These are phyloP conservation scores for Gyrodactylus bullatarudis DNA, from an alignment of 1,140 invertebrate species.

Conservation along the genomic window DNA sequence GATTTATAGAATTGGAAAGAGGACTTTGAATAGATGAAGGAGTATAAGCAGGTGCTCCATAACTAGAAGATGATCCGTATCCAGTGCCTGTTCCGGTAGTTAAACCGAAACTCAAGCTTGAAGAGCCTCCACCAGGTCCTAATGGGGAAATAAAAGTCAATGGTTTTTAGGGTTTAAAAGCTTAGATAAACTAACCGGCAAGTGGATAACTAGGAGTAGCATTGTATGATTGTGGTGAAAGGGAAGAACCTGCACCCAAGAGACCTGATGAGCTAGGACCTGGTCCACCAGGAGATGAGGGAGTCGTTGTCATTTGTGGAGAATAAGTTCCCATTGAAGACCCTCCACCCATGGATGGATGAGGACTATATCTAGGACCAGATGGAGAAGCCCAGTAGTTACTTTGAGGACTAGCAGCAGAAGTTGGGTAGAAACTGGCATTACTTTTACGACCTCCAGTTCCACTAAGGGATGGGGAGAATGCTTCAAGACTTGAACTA, in stretches of 20 bases:
- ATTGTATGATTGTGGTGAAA: not conserved
- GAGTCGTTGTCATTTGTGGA: not conserved
- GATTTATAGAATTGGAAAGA: not conserved
- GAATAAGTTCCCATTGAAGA: not conserved
- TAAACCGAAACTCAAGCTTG: not conserved
- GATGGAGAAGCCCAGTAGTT: not conserved
- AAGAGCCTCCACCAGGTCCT: not conserved
- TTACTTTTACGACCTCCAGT: not conserved
- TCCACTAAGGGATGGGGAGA: not conserved
- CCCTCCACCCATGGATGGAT: not conserved
- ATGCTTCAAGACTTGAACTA: not conserved
- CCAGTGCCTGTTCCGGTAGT: not conserved
- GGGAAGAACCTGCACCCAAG: not conserved
- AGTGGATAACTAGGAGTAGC: not conserved
- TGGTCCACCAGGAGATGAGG: not conserved
- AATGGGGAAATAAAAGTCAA: no score
- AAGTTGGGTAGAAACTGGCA: not conserved
- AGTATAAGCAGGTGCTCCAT: not conserved
- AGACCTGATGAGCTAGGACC: not conserved
- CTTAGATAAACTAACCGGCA: no score
- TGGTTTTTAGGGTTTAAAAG: no score
- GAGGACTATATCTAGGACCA: not conserved
- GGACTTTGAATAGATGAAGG: not conserved
- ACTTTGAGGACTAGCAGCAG: not conserved
- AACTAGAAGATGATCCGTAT: not conserved